Conservation (phyloP, 2,888 invertebrate species). For the Bursaphelenchus okinawaensis region DNA sequence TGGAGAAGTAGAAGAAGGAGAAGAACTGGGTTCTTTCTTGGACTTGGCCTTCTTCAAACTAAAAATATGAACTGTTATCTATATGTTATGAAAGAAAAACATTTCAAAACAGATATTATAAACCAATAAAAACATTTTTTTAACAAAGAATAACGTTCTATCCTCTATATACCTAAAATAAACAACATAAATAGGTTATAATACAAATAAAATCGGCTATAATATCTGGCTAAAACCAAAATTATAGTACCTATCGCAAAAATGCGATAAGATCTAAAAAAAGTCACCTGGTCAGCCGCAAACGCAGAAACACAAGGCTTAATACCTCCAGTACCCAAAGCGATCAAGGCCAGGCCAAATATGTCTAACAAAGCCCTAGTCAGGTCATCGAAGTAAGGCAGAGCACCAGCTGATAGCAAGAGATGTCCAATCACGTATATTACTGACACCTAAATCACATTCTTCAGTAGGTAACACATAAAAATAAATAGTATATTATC, state of each 20-base stretch:
- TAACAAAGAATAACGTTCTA: too few relatives aligned
- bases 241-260: too few relatives aligned
- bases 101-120: not conserved
- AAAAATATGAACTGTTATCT: slow-evolving; percentile 14
- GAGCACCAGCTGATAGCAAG: slow-evolving; percentile 60
- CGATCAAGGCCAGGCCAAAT: slow-evolving; percentile 71
- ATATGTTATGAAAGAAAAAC: not conserved
- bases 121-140: not conserved
- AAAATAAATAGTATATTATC: slow-evolving; percentile 5
- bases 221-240: too few relatives aligned
- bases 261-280: too few relatives aligned
- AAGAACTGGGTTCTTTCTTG: slow-evolving; percentile 77
- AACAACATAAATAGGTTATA: not conserved
- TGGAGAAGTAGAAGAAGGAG: slow-evolving; percentile 87
- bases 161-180: not conserved
- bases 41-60: slow-evolving; percentile 64
- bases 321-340: slow-evolving; percentile 79
- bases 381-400: slow-evolving; percentile 58
- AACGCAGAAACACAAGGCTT: slow-evolving; percentile 92
- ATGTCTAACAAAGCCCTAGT: slow-evolving; percentile 57
- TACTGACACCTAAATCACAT: slow-evolving; percentile 64
- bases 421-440: slow-evolving; percentile 60
- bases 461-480: not conserved
- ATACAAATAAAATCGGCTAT: too few relatives aligned
- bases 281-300: slow-evolving; percentile 76